Base-by-base conservation (phyloP, 2,113 vertebrate species). In the Labeo catla region DNA sequence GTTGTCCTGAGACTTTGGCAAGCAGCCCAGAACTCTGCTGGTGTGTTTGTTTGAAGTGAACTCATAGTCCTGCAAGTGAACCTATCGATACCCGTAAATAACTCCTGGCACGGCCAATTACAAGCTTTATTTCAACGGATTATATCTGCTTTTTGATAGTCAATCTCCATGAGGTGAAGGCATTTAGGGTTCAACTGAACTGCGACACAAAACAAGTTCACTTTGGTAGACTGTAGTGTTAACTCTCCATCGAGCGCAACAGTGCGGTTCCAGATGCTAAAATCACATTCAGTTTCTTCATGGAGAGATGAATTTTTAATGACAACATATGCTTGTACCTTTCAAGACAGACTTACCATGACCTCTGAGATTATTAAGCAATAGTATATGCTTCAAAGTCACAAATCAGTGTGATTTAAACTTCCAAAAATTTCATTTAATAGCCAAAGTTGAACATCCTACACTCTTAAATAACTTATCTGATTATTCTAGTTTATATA, bases 1-100 rank as follows among this genome's bases (percentile, higher is more conserved):
- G 83, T 63, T 76, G 28, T 43, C 84, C 63, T 21, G 34, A 45
- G 52, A 23, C 49, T 52, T 34, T 89, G 85, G 88, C 76, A 84
- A 12, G 21, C 50, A 72, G 59, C 82, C 82, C 61, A 4, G 61
- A 76, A 43, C 47, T 76, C 23, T 70, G 4, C 13, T 47, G 12
- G 6, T 45, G 36, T 2, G 13, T 45, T n/a, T 80, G 77, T 80
- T 23, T 79, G 36, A 80, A 79, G 54, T n/a, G 34, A 79, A 79
- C 16, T 11, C 52, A 43, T 79, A 79, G 28, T 13, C 66, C 57
- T 77, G 52, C n/a, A 61, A 39, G 19, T 45, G 63, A 86, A 77
- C 63, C 47, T 21, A 52, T 61, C 19, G 13, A 82, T 43, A 23
- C 73, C 61, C 36, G 45, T 66, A 23, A 80, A 63, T n/a, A 50